Conservation (phyloP, 2,888 invertebrate species). For the Drosophila kanekoi region DNA sequence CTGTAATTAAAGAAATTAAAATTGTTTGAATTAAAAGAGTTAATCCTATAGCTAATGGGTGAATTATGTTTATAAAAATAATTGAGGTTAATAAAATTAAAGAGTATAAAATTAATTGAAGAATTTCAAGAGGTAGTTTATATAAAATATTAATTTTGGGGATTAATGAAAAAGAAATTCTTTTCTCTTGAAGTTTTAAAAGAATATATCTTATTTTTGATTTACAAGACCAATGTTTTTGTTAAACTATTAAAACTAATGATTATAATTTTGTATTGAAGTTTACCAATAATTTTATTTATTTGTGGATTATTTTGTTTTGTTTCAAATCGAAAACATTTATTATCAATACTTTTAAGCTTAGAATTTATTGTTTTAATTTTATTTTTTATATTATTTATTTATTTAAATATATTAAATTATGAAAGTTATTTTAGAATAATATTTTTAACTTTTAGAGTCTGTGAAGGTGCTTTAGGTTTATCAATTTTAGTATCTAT, state of each 20-base stretch:
- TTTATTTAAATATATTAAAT: conserved; percentile 85
- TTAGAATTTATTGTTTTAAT: conserved; percentile 88
- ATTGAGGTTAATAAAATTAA: conserved; percentile 40
- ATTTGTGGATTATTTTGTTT: conserved; percentile 86
- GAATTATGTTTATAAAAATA: conserved; percentile 84
- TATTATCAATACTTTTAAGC: conserved; percentile 87
- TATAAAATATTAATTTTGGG: conserved; percentile 90
- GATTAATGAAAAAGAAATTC: conserved; percentile 87
- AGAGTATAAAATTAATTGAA: conserved; percentile 71
- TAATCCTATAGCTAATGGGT: conserved; percentile 87
- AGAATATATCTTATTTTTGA: conserved; percentile 87
- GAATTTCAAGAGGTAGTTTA: conserved; percentile 88
- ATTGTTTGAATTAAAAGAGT: conserved; percentile 86
- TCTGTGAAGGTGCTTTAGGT: no score
- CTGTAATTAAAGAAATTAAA: conserved; percentile 85
- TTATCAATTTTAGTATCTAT: no score
- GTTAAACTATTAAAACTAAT: conserved; percentile 89
- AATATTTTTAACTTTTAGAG: conserved; percentile 86
- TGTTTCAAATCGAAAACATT: conserved; percentile 87
- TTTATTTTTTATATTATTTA: conserved; percentile 86
- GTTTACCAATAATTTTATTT: conserved; percentile 86
- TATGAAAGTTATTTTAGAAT: conserved; percentile 87
- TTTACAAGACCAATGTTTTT: conserved; percentile 90
- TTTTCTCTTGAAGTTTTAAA: conserved; percentile 88
- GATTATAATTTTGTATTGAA: conserved; percentile 85